These are phyloP conservation scores for Selene dorsalis DNA, from an alignment of 2,797 vertebrate species.

Conservation along the genomic window DNA sequence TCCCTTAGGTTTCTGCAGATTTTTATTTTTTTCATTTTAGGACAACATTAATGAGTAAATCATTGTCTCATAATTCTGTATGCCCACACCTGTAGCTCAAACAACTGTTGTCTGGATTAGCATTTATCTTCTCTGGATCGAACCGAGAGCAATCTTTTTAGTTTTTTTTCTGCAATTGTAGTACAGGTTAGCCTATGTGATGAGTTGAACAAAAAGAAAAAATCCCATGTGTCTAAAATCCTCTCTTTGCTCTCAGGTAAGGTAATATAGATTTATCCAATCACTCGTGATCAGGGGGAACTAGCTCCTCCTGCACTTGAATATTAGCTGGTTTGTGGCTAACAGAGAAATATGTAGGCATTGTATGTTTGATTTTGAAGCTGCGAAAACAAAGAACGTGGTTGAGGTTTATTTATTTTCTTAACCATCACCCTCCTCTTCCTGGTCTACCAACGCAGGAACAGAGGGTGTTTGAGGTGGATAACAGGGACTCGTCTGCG, in stretches of 20 bases:
- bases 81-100: conserved; percentile 30
- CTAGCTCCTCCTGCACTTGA: too few relatives aligned
- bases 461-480: not conserved
- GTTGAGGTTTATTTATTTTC: not conserved
- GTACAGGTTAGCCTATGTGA: not conserved
- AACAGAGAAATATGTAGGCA: not conserved
- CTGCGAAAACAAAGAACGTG: not conserved
- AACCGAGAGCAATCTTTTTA: not conserved
- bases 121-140: not conserved
- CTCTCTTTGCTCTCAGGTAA: not conserved
- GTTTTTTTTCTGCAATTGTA: not conserved
- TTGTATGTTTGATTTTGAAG: not conserved
- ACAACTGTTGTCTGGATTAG: conserved; percentile 6
- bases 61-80: not conserved
- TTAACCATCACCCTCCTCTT: not conserved
- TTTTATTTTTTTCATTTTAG: too few relatives aligned
- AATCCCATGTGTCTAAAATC: not conserved
- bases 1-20: conserved; percentile 27
- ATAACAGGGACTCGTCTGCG: not conserved
- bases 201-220: not conserved
- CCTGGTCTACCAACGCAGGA: not conserved
- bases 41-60: not conserved
- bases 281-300: too few relatives aligned
- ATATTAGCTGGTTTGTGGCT: too few relatives aligned
- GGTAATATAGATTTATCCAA: too few relatives aligned